Base-by-base conservation (phyloP, 2,888 invertebrate genomes). In the Hofmannophila pseudospretella region DNA sequence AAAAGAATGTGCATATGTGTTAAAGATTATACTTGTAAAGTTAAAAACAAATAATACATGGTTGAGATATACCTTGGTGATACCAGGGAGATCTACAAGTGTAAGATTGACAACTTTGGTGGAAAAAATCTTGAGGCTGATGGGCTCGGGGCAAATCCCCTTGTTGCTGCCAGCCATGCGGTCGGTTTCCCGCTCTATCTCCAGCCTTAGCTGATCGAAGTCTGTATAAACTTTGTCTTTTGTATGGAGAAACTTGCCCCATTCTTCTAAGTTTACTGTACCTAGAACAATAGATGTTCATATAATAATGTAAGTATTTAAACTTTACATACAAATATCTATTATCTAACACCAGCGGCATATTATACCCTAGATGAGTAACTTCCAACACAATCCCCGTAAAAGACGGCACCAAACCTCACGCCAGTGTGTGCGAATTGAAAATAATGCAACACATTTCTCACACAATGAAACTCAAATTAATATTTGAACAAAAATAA, bases 1-100 rank as follows among this genome's bases (percentile, higher is more conserved):
- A n/a, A n/a, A n/a, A n/a, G n/a, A n/a, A n/a, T n/a, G n/a, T n/a
- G n/a, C n/a, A n/a, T n/a, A n/a, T n/a, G n/a, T n/a, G n/a, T n/a
- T n/a, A n/a, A n/a, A n/a, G n/a, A n/a, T n/a, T n/a, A n/a, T n/a
- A n/a, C n/a, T n/a, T n/a, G n/a, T n/a, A n/a, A n/a, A n/a, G n/a
- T n/a, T n/a, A n/a, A n/a, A n/a, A n/a, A n/a, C n/a, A n/a, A n/a
- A n/a, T n/a, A n/a, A n/a, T n/a, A n/a, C n/a, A n/a, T n/a, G n/a
- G n/a, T n/a, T n/a, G n/a, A n/a, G n/a, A n/a, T n/a, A n/a, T 72
- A 90, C 95, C 89, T 99, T 99, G 28, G 99, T 99, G 44, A 99
- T 95, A 42, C 99, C 99, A 36, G 99, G 99, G 31, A 99, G 88
- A 88, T 99, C 99, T 32, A 99, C 97, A 31, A 99, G 88, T 0